Evolutionary conservation across 1,140 invertebrate genomes (phyloP).

Genomic region (Tribolium castaneum): DNA sequence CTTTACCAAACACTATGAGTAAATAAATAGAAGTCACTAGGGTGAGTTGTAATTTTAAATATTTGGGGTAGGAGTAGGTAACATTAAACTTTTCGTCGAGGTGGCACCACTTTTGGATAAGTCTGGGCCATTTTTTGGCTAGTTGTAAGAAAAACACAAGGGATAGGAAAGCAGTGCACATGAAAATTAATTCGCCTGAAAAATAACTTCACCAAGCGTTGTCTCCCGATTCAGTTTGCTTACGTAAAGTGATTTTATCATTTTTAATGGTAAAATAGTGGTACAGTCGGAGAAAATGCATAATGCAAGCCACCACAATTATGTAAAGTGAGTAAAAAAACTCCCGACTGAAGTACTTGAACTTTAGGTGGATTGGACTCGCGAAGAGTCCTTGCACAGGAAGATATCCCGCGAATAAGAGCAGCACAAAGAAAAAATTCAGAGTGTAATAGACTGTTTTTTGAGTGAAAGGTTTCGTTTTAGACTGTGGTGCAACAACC

Average conservation of each 20-base stretch:
- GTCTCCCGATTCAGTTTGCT: background rate
- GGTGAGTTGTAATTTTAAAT: background rate
- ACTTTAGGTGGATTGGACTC: background rate
- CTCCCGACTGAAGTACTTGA: background rate
- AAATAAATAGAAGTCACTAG: background rate
- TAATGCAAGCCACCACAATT: background rate
- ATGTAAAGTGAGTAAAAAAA: slow-evolving; percentile 2
- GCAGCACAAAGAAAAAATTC: background rate
- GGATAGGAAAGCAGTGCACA: background rate
- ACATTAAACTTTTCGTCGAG: slow-evolving; percentile 4
- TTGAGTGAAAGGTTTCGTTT: background rate
- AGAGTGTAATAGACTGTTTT: background rate
- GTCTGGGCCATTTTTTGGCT: background rate
- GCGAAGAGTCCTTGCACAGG: background rate
- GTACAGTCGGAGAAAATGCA: background rate
- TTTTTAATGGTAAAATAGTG: background rate
- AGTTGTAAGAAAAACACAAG: background rate
- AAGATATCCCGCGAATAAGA: background rate
- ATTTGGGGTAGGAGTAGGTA: background rate
- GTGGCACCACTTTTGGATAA: background rate
- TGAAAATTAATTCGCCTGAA: background rate
- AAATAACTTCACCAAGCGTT: background rate
- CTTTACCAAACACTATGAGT: background rate
- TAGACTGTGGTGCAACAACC: background rate
- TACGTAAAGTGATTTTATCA: background rate